Percentiles rank a stretch among this genome's conserved stretches.
phyloP scores from a whole-genome alignment of 2,113 vertebrate species.

The Neotragus moschatus region DNA sequence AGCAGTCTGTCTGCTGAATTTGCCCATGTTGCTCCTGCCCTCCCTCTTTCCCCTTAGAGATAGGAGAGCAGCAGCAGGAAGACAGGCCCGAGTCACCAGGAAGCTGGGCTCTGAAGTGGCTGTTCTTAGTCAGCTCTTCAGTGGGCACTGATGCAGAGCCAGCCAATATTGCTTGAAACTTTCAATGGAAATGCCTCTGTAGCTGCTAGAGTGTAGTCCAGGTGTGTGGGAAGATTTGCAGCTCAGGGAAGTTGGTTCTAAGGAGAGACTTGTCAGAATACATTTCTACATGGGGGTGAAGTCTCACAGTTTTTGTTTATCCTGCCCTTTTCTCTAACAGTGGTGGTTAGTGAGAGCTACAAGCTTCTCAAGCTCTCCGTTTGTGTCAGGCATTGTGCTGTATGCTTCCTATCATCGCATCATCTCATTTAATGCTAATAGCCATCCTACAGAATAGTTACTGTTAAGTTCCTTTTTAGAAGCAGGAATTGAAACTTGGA shows the following conservation, averaged over 20 bases:
- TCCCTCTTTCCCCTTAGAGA: background rate
- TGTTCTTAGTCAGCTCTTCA: background rate
- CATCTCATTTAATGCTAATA: conserved; percentile 22
- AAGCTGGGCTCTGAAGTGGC: conserved; percentile 2
- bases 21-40: background rate
- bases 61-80: conserved; percentile 32
- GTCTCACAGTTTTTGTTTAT: conserved; percentile 2
- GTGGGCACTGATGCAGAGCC: background rate
- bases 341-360: background rate
- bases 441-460: conserved; percentile 5
- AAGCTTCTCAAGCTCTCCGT: background rate
- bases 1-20: background rate
- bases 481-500: background rate
- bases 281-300: background rate
- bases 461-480: background rate
- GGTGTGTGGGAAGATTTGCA: background rate
- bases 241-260: background rate
- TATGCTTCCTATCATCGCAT: background rate
- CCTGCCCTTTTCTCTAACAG: conserved; percentile 5
- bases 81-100: conserved; percentile 40
- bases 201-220: background rate
- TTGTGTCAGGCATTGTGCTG: background rate
- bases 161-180: background rate
- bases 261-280: background rate
- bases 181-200: conserved; percentile 21